These are phyloP conservation scores for Sialia sialis DNA, from an alignment of 2,113 vertebrate species.

Conservation along the genomic window DNA sequence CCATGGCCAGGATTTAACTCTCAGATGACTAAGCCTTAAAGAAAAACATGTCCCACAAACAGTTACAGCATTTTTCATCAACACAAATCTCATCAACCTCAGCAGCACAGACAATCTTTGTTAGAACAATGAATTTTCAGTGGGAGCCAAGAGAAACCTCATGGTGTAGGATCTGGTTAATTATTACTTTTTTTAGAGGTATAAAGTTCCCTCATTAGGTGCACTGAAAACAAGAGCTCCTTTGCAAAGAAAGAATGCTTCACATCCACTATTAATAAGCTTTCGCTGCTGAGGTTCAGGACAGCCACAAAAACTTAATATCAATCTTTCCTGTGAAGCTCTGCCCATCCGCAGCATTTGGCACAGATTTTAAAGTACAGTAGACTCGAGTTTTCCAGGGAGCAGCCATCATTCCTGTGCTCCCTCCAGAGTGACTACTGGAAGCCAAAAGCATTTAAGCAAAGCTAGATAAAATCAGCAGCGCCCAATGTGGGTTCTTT, in stretches of 20 bases:
- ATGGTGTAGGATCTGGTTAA: neutral
- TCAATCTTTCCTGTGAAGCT: neutral
- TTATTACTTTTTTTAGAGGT: neutral
- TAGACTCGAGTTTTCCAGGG: neutral
- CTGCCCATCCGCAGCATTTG: conserved; percentile 11
- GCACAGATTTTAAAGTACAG: neutral
- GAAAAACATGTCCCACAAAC: neutral
- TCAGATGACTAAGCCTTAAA: neutral
- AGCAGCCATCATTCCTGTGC: neutral
- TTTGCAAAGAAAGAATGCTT: neutral
- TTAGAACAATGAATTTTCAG: neutral
- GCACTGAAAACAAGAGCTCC: neutral
- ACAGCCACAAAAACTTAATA: neutral
- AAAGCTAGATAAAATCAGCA: conserved; percentile 69
- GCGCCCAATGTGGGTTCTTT: conserved; percentile 47
- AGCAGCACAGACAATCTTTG: neutral
- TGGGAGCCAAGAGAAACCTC: neutral
- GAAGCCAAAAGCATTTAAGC: conserved; percentile 62
- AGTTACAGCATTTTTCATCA: neutral
- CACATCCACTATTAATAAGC: neutral
- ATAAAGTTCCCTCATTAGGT: neutral
- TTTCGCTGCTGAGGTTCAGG: neutral
- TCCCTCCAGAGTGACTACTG: conserved; percentile 62
- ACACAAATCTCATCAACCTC: neutral
- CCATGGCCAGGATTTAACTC: neutral